Evolutionary conservation across 2,888 invertebrate genomes (phyloP).

Genomic region (Cephus pygmeus): DNA sequence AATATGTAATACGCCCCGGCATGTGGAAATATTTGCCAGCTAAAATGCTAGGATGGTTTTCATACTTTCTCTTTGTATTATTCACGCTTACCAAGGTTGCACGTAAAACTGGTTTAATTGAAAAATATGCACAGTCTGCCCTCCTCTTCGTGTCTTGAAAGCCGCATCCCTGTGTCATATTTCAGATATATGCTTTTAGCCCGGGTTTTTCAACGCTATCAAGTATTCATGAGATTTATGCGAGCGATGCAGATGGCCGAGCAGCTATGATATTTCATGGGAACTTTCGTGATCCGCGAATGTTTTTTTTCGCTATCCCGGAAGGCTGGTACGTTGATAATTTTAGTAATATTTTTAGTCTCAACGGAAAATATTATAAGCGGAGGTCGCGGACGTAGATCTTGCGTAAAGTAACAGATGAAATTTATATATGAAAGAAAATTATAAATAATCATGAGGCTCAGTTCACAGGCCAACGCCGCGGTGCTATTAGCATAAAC

Average conservation of each 20-base stretch:
- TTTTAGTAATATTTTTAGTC: background rate
- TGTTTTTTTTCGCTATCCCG: background rate
- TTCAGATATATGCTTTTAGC: background rate
- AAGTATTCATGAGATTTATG: background rate
- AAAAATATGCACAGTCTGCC: background rate
- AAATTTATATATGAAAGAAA: background rate
- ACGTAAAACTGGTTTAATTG: background rate
- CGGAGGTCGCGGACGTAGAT: background rate
- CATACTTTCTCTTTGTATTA: background rate
- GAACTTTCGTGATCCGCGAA: background rate
- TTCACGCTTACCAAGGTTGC: background rate
- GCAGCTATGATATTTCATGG: background rate
- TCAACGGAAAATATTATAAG: background rate
- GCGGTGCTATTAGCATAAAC: background rate
- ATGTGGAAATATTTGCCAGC: background rate
- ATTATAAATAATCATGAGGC: background rate
- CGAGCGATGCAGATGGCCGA: background rate
- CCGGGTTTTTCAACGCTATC: background rate
- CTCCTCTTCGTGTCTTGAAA: background rate
- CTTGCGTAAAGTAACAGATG: background rate
- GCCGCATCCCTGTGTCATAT: background rate
- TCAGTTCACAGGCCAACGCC: background rate
- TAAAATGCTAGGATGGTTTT: background rate
- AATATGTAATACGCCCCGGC: background rate
- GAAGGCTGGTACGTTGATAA: background rate